Evolutionary conservation across 2,888 invertebrate species (phyloP).

Genomic region (Campaea margaritaria): DNA sequence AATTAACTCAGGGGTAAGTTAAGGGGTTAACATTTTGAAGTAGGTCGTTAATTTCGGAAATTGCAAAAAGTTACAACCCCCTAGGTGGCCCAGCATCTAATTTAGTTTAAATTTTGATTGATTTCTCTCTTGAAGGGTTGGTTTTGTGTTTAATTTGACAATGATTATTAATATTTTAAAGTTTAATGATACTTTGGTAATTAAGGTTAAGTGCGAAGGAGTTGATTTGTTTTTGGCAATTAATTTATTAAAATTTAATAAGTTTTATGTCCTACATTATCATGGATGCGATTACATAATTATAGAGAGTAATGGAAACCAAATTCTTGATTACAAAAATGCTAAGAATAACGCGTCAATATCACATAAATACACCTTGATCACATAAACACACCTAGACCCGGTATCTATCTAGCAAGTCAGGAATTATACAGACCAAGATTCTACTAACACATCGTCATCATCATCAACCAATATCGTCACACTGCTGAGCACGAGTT

Average conservation of each 20-base stretch:
- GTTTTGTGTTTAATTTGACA: constrained; percentile 34
- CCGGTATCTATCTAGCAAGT: no score
- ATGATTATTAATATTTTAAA: constrained; percentile 38
- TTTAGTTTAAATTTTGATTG: constrained; percentile 62
- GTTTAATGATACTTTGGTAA: constrained; percentile 26
- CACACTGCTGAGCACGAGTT: no score
- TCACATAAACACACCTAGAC: no score
- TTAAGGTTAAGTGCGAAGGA: constrained; percentile 21
- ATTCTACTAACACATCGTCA: no score
- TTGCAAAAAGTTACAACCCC: constrained; percentile 53
- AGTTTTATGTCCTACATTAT: no score
- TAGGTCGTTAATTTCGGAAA: constrained; percentile 51
- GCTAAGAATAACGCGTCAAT: no score
- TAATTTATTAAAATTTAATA: background rate
- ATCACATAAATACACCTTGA: no score
- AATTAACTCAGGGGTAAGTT: constrained; percentile 42
- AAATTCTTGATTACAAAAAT: no score
- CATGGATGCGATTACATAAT: no score
- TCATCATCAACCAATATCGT: no score
- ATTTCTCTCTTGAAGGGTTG: constrained; percentile 50
- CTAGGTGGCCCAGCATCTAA: constrained; percentile 50
- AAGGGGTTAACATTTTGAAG: constrained; percentile 56
- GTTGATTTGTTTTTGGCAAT: background rate
- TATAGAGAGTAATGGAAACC: no score
- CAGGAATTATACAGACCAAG: no score